These are phyloP conservation scores for Microcebus lehilahytsara DNA, from an alignment of 2,113 vertebrate species.

Conservation along the genomic window DNA sequence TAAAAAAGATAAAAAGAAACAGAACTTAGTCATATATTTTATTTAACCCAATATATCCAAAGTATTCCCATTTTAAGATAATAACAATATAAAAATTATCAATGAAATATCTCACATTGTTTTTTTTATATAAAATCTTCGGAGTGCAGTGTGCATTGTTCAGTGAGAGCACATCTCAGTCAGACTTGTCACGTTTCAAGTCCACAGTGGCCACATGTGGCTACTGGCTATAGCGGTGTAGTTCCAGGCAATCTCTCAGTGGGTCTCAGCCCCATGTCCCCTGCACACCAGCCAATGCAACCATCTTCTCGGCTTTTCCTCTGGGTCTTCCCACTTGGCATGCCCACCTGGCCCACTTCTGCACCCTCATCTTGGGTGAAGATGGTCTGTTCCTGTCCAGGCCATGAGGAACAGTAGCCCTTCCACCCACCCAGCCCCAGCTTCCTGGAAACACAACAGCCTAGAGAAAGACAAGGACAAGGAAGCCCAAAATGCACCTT, in stretches of 20 bases:
- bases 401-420: neutral
- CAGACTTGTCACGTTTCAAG: neutral
- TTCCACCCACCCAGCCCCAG: neutral
- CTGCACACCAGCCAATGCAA: neutral
- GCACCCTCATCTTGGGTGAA: neutral
- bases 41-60: neutral
- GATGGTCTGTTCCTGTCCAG: neutral
- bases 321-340: neutral
- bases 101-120: neutral
- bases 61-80: neutral
- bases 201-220: neutral
- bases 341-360: neutral
- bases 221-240: neutral
- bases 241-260: accelerated
- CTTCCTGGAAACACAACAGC: neutral
- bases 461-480: neutral
- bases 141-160: neutral
- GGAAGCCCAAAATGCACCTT: neutral
- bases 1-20: slow-evolving; percentile 7
- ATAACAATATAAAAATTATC: neutral
- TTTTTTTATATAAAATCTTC: neutral
- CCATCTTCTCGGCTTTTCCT: neutral
- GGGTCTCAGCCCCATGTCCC: neutral
- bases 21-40: neutral
- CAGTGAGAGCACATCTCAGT: neutral